Evolutionary conservation across 1,140 invertebrate genomes (phyloP).

Genomic region (Ectropis grisescens): DNA sequence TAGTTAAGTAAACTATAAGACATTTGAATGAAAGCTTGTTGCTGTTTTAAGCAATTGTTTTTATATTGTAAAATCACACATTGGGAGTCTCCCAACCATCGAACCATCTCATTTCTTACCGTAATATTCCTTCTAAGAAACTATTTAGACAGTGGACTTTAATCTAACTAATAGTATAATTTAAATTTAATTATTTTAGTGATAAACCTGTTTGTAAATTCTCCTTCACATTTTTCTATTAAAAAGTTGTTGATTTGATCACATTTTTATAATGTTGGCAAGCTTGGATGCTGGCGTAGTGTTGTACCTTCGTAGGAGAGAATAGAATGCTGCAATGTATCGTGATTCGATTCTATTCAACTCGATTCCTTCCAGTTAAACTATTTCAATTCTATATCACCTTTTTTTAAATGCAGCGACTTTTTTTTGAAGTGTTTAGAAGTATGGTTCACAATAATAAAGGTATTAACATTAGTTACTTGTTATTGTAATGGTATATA

Average conservation of each 20-base stretch:
- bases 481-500: conserved; percentile 56
- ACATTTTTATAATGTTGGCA: too few species aligned
- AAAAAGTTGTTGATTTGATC: too few species aligned
- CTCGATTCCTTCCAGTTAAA: conserved; percentile 3
- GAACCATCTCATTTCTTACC: too few species aligned
- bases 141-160: too few species aligned
- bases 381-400: background rate
- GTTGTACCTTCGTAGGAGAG: too few species aligned
- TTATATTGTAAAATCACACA: conserved; percentile 10
- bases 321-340: conserved; percentile 14
- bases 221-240: too few species aligned
- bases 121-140: too few species aligned
- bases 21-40: conserved; percentile 28
- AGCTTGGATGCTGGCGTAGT: too few species aligned
- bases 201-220: too few species aligned
- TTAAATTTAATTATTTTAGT: too few species aligned
- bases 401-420: conserved; percentile 26
- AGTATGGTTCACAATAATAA: conserved; percentile 59
- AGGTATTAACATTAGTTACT: conserved; percentile 61
- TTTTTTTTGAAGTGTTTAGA: conserved; percentile 52
- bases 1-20: conserved; percentile 19
- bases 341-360: conserved; percentile 1
- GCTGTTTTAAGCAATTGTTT: conserved; percentile 41
- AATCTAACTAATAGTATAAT: too few species aligned
- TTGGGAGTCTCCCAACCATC: too few species aligned